These are phyloP conservation scores for Drosophila maculinotata DNA, from an alignment of 2,888 invertebrate genomes.

Conservation along the genomic window DNA sequence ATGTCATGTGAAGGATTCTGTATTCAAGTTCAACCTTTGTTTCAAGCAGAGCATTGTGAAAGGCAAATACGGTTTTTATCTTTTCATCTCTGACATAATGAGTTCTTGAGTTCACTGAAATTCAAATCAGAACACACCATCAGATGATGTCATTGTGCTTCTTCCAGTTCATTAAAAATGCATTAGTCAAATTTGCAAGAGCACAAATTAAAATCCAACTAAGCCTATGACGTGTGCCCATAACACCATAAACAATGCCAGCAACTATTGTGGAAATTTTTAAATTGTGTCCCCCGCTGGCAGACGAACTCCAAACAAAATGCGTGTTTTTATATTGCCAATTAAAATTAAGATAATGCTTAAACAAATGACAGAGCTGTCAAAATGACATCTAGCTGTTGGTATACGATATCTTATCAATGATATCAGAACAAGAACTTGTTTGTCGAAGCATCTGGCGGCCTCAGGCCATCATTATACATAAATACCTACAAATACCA, in stretches of 20 bases:
- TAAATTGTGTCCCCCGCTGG: neutral
- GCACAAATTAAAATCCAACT: conserved; percentile 52
- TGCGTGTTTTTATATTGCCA: conserved; percentile 52
- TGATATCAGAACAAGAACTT: conserved; percentile 65
- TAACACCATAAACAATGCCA: conserved; percentile 37
- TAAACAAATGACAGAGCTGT: conserved; percentile 64
- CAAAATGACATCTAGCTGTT: conserved; percentile 44
- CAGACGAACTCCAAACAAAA: conserved; percentile 3
- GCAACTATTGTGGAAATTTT: conserved; percentile 55
- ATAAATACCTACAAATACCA: conserved; percentile 15
- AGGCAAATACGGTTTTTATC: conserved; percentile 13
- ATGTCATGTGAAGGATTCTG: conserved; percentile 37
- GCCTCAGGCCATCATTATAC: conserved; percentile 17
- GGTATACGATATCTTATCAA: conserved; percentile 56
- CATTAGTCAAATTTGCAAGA: conserved; percentile 59
- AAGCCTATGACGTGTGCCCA: conserved; percentile 54
- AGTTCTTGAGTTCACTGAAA: conserved; percentile 2
- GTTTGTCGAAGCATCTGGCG: conserved; percentile 41
- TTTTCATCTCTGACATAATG: conserved; percentile 9
- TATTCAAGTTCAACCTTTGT: conserved; percentile 19
- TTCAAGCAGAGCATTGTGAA: conserved; percentile 34
- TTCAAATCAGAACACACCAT: conserved; percentile 36
- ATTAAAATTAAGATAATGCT: conserved; percentile 69
- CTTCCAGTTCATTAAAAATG: conserved; percentile 66
- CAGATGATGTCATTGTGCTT: conserved; percentile 55